These are phyloP conservation scores for Bostrychus sinensis DNA, from an alignment of 2,113 vertebrate species.

Conservation along the genomic window DNA sequence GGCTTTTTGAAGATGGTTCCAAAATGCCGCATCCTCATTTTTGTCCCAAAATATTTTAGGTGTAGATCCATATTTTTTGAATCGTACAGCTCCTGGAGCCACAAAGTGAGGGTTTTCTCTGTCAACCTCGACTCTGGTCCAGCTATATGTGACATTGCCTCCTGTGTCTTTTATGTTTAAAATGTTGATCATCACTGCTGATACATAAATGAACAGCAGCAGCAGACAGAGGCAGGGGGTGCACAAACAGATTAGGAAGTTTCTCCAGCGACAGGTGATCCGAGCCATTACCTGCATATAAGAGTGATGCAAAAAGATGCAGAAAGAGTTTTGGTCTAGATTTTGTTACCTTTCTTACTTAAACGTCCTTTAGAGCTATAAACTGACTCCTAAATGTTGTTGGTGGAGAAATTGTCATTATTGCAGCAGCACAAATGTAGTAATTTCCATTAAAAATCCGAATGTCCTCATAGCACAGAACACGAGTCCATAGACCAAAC, in stretches of 20 bases:
- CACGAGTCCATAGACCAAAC: too few relatives aligned
- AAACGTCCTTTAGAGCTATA: too few relatives aligned
- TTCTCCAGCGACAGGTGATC: conserved; percentile 19
- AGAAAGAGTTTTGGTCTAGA: too few relatives aligned
- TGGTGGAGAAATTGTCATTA: too few relatives aligned
- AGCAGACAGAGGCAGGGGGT: conserved; percentile 45
- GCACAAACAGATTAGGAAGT: conserved; percentile 56
- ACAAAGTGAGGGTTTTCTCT: conserved; percentile 35
- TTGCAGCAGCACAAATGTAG: too few relatives aligned
- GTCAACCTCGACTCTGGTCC: too few relatives aligned
- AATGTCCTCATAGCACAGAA: too few relatives aligned
- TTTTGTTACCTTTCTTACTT: too few relatives aligned
- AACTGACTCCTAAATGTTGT: too few relatives aligned
- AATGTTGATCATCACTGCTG: neutral
- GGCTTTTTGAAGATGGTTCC: conserved; percentile 70
- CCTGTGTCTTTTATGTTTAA: neutral
- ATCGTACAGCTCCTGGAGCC: conserved; percentile 23
- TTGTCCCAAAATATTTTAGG: conserved; percentile 67
- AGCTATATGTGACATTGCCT: too few relatives aligned
- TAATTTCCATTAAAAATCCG: too few relatives aligned
- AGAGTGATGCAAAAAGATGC: too few relatives aligned
- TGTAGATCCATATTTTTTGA: neutral
- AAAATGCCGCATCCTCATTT: conserved; percentile 26
- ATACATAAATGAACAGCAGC: conserved; percentile 41
- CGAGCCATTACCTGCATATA: conserved; percentile 60